Conservation (phyloP, 1,140 invertebrate species). For the Tribolium castaneum region DNA sequence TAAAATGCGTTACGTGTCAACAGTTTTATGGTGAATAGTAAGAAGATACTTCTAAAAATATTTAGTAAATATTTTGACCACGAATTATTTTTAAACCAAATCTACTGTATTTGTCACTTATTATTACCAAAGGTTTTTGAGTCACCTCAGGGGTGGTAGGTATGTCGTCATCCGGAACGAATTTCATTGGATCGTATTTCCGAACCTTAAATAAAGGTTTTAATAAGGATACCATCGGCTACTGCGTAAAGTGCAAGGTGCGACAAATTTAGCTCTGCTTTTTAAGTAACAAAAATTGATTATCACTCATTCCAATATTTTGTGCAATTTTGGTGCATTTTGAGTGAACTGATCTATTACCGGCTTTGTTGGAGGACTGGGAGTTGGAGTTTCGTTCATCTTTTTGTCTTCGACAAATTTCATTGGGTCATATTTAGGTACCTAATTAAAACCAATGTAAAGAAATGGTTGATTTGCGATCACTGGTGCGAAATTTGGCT, state of each 20-base stretch:
- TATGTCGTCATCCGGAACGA: conserved; percentile 4
- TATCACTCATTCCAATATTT: neutral
- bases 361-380: neutral
- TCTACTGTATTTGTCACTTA: neutral
- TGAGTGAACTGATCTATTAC: neutral
- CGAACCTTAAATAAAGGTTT: conserved; percentile 13
- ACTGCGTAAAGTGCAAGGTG: neutral
- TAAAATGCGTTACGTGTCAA: neutral
- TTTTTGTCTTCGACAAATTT: conserved; percentile 54
- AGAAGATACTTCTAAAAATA: neutral
- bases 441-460: neutral
- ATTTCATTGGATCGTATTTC: conserved; percentile 32
- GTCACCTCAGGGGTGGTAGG: neutral
- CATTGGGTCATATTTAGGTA: conserved; percentile 58
- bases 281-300: neutral
- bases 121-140: neutral
- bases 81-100: neutral
- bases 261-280: conserved; percentile 10
- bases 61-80: neutral
- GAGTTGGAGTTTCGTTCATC: neutral
- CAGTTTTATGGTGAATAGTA: neutral
- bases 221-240: neutral
- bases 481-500: neutral
- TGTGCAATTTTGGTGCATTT: neutral
- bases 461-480: neutral